Conservation (phyloP, 1,140 invertebrate genomes). For the Dendroctonus valens region DNA sequence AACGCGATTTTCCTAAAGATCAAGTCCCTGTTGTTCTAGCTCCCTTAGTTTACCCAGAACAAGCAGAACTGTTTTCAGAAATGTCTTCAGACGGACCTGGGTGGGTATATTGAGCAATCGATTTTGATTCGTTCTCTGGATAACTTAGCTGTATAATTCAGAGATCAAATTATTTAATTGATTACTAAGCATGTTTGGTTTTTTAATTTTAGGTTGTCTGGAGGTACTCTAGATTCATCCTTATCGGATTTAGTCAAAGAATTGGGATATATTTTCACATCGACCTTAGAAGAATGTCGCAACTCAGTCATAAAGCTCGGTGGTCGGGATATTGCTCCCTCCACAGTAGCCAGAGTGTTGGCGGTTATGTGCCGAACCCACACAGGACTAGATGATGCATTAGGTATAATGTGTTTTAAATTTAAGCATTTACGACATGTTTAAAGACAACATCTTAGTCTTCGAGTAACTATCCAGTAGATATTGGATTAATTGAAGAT, state of each 20-base stretch:
- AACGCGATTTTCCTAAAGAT: slow-evolving; percentile 83
- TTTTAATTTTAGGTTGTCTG: slow-evolving; percentile 42
- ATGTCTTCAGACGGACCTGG: slow-evolving; percentile 56
- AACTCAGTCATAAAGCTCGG: slow-evolving; percentile 75
- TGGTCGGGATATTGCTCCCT: slow-evolving; percentile 71
- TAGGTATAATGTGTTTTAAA: slow-evolving; percentile 36
- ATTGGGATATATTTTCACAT: slow-evolving; percentile 83
- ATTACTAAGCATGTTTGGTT: no score
- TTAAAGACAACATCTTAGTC: no score
- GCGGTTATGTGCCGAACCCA: slow-evolving; percentile 85
- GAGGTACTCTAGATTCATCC: slow-evolving; percentile 68
- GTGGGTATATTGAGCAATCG: slow-evolving; percentile 24
- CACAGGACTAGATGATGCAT: slow-evolving; percentile 68
- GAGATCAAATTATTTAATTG: no score
- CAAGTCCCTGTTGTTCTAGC: slow-evolving; percentile 84
- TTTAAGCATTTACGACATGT: not conserved
- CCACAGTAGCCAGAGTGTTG: slow-evolving; percentile 79
- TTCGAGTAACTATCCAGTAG: no score
- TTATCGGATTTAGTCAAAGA: slow-evolving; percentile 84
- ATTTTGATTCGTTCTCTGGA: not conserved
- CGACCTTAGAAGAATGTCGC: slow-evolving; percentile 85
- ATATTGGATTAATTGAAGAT: no score
- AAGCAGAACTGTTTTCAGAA: slow-evolving; percentile 70
- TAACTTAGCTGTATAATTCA: no score
- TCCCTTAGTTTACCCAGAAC: slow-evolving; percentile 79